Conservation (phyloP, 2,888 invertebrate genomes). For the Arenicola marina region DNA sequence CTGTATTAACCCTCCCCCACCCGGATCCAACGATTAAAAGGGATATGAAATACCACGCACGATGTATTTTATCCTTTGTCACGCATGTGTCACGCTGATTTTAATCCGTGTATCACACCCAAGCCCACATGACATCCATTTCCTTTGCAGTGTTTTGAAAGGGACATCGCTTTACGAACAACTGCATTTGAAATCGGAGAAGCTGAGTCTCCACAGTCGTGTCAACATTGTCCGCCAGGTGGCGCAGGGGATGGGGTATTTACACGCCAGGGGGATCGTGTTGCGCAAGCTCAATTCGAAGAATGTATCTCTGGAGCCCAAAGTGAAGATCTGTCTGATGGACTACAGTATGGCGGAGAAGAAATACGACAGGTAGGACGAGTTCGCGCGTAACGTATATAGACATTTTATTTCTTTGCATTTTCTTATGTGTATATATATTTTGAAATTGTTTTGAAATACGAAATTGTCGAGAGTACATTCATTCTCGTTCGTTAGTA, state of each 20-base stretch:
- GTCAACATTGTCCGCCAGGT: conserved; percentile 58
- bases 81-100: too few species aligned
- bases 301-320: conserved; percentile 61
- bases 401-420: too few species aligned
- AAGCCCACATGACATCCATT: background rate
- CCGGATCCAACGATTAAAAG: too few species aligned
- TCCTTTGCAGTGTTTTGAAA: conserved; percentile 46
- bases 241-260: conserved; percentile 62
- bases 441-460: too few species aligned
- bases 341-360: conserved; percentile 58
- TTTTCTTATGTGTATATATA: too few species aligned
- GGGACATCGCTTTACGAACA: conserved; percentile 59
- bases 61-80: too few species aligned
- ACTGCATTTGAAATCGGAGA: conserved; percentile 50
- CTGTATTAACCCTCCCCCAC: too few species aligned
- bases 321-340: conserved; percentile 61
- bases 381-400: too few species aligned
- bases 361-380: conserved; percentile 42
- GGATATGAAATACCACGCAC: too few species aligned
- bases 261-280: conserved; percentile 63
- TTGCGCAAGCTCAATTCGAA: conserved; percentile 60
- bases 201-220: conserved; percentile 49
- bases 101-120: background rate
- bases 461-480: too few species aligned
- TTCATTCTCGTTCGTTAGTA: too few species aligned